These are phyloP conservation scores for Miichthys miiuy DNA, from an alignment of 2,797 vertebrate genomes.

Conservation along the genomic window DNA sequence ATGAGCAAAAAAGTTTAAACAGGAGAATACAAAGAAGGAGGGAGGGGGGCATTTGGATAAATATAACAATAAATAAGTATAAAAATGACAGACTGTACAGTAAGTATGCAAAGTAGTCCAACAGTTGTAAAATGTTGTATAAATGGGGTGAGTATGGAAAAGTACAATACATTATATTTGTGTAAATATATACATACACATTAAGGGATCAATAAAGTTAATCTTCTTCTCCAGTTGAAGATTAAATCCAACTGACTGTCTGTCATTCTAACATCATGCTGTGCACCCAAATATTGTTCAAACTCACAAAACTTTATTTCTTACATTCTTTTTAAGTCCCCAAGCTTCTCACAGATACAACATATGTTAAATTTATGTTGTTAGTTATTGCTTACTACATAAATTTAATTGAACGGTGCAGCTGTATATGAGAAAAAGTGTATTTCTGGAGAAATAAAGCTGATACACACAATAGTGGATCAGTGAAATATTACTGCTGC, in stretches of 20 bases:
- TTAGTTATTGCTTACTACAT: not conserved
- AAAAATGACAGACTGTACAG: not conserved
- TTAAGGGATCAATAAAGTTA: too few species aligned
- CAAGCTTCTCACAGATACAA: not conserved
- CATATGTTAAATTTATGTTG: not conserved
- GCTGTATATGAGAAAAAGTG: not conserved
- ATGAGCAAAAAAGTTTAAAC: not conserved
- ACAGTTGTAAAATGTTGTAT: not conserved
- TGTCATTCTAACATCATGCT: not conserved
- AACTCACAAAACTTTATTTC: constrained; percentile 5
- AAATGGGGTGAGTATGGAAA: not conserved
- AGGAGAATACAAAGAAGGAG: not conserved
- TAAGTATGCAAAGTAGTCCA: not conserved
- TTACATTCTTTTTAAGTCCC: not conserved
- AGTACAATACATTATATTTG: not conserved
- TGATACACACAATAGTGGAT: not conserved
- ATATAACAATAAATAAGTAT: too few species aligned
- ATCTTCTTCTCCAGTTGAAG: not conserved
- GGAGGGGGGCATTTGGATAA: too few species aligned
- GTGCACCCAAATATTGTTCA: not conserved
- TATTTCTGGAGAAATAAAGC: not conserved
- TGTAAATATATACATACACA: not conserved
- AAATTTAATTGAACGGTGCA: not conserved
- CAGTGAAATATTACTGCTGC: not conserved
- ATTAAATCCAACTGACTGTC: not conserved